These are phyloP conservation scores for Sclerodermus sp. DNA, from an alignment of 2,888 invertebrate genomes.

Conservation along the genomic window DNA sequence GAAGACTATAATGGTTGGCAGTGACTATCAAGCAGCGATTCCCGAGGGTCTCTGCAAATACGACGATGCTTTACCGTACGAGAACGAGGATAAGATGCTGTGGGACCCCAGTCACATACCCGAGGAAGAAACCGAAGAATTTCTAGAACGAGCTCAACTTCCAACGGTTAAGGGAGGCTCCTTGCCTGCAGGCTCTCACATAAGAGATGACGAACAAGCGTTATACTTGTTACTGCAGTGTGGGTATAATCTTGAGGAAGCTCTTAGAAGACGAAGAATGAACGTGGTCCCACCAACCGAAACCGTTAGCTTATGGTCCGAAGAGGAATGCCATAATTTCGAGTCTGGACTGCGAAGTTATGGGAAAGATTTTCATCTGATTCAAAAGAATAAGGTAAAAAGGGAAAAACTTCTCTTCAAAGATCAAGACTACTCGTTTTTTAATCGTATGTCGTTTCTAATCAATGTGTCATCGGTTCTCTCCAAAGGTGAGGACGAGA, in stretches of 20 bases:
- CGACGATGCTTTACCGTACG: slow-evolving; percentile 91
- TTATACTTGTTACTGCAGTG: slow-evolving; percentile 88
- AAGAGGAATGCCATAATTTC: slow-evolving; percentile 95
- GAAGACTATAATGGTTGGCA: slow-evolving; percentile 94
- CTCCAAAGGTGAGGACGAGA: slow-evolving; percentile 82
- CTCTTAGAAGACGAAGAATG: slow-evolving; percentile 76
- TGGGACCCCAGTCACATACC: slow-evolving; percentile 86
- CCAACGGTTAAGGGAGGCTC: slow-evolving; percentile 57
- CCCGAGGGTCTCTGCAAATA: slow-evolving; percentile 90
- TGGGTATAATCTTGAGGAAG: slow-evolving; percentile 94
- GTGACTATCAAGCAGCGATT: slow-evolving; percentile 90
- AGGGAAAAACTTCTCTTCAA: background rate
- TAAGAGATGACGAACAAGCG: slow-evolving; percentile 88
- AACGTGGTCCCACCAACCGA: slow-evolving; percentile 72
- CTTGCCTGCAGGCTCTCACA: slow-evolving; percentile 74
- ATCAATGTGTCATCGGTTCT: too few species aligned
- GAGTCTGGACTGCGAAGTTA: slow-evolving; percentile 91
- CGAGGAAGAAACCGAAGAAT: slow-evolving; percentile 76
- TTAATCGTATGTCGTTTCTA: too few species aligned
- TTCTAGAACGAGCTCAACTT: slow-evolving; percentile 66
- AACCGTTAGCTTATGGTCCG: slow-evolving; percentile 89
- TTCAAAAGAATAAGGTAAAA: slow-evolving; percentile 84
- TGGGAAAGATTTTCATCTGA: slow-evolving; percentile 95
- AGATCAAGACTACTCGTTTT: background rate
- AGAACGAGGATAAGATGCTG: slow-evolving; percentile 91